Evolutionary conservation across 30 jellyfish, hydroid and myxozoan genomes (phyloP), one percentile per base, ranked within the genome.

Genomic region (Catostylus mosaicus): DNA sequence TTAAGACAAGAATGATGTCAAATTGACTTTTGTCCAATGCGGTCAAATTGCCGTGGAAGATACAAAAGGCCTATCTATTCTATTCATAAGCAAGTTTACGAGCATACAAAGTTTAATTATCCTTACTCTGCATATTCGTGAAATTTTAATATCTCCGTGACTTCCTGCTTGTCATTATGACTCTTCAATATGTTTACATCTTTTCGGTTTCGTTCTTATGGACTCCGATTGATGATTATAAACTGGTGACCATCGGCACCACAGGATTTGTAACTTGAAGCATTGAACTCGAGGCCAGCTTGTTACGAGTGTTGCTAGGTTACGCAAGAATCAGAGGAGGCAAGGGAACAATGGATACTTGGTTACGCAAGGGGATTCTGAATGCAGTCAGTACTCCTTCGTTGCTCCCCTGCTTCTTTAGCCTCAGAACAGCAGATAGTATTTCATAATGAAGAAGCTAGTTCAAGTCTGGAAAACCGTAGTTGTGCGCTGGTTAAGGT

Each of bases 261-360:
- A 50, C 2, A 50, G 24, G 24, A 6, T 50, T 52, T 14, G 30
- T 52, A 52, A 16, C 19, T 52, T 32, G 43, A 32, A 43, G 40
- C 16, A 61, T 18, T 45, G 71, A 32, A 74, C 70, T 40, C 40
- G 75, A 74, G 85, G 85, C 85, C 65, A 50, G 43, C 85, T 47
- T 74, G 85, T 74, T 74, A 50, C 85, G 73, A 30, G 24, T 48
- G 85, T 51, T 74, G 85, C 85, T 57, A 74, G 73, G 85, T 22
- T 40, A 72, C 83, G 26, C 33, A 33, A 30, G 40, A 29, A 61
- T 32, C n/a, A 54, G 67, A 54, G n/a, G n/a, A n/a, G n/a, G n/a
- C n/a, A n/a, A n/a, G n/a, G n/a, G n/a, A n/a, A n/a, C n/a, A n/a
- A n/a, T n/a, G n/a, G n/a, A n/a, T n/a, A n/a, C n/a, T n/a, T n/a